phyloP scores from a whole-genome alignment of 2,888 invertebrate species.

The Polymixis lichenea region DNA sequence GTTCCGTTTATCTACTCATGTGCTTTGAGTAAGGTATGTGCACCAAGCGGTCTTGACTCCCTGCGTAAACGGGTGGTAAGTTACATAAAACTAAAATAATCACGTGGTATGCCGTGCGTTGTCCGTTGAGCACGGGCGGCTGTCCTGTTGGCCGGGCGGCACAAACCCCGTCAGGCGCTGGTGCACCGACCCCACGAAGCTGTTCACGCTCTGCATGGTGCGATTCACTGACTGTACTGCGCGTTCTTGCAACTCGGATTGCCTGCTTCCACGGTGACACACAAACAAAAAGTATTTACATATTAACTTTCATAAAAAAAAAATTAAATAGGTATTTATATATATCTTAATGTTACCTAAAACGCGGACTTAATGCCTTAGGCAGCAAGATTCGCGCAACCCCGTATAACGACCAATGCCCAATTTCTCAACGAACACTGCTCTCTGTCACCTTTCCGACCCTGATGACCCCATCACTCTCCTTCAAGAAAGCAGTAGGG shows the following conservation, averaged over 20 bases:
- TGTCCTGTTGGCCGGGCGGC: slow-evolving; percentile 41
- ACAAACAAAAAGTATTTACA: slow-evolving; percentile 55
- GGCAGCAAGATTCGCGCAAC: not conserved
- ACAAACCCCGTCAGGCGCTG: slow-evolving; percentile 79
- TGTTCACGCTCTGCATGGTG: slow-evolving; percentile 80
- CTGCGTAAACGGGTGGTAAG: not conserved
- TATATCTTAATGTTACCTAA: not conserved
- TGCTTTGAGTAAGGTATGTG: no score
- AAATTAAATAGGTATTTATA: not conserved
- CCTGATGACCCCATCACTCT: no score
- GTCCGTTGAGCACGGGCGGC: not conserved
- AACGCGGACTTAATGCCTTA: not conserved
- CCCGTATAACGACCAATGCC: no score
- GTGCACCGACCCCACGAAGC: slow-evolving; percentile 82
- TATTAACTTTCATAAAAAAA: not conserved
- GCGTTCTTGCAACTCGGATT: slow-evolving; percentile 81
- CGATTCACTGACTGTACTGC: slow-evolving; percentile 75
- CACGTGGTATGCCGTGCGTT: slow-evolving; percentile 75
- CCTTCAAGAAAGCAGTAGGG: no score
- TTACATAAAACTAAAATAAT: slow-evolving; percentile 48
- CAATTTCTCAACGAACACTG: no score
- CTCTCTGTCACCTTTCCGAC: no score
- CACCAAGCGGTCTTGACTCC: not conserved
- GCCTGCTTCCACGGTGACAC: slow-evolving; percentile 77
- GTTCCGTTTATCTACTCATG: no score